These are phyloP conservation scores for Lophura nycthemera DNA, from an alignment of 2,113 vertebrate species.

Conservation along the genomic window DNA sequence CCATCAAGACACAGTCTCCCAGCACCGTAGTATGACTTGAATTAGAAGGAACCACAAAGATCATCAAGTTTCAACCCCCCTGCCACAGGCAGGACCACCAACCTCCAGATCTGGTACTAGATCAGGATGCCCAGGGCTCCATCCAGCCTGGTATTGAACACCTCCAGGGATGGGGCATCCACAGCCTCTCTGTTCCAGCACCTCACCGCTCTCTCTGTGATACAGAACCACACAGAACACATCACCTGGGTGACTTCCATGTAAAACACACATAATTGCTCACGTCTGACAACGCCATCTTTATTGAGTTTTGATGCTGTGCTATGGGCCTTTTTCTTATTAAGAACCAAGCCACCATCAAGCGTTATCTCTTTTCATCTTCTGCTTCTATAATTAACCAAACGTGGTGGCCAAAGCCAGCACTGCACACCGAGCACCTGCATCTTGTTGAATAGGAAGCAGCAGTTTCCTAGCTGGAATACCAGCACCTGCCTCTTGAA, in stretches of 20 bases:
- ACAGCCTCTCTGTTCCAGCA: too few species aligned
- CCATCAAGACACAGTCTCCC: rapidly evolving
- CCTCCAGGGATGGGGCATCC: too few species aligned
- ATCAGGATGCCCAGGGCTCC: too few species aligned
- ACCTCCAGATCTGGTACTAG: too few species aligned
- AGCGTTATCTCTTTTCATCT: background rate
- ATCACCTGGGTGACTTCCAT: background rate
- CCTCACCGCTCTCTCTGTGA: background rate
- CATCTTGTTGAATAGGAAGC: background rate
- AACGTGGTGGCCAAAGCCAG: background rate
- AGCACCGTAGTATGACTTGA: rapidly evolving
- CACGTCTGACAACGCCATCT: background rate
- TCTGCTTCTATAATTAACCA: slow-evolving; percentile 15
- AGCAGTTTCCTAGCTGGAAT: slow-evolving; percentile 38
- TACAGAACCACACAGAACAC: background rate
- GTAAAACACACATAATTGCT: background rate
- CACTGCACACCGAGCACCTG: background rate
- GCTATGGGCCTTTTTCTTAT: background rate
- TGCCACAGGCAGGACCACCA: too few species aligned
- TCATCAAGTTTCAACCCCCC: too few species aligned
- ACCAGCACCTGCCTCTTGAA: slow-evolving; percentile 62
- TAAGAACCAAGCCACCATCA: background rate
- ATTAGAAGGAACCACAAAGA: too few species aligned
- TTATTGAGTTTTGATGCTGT: background rate
- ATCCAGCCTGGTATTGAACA: too few species aligned